Percentiles rank a stretch among this genome's conserved stretches.
phyloP scores from a whole-genome alignment of 2,888 invertebrate genomes.

The Mimumesa dahlbomi region DNA sequence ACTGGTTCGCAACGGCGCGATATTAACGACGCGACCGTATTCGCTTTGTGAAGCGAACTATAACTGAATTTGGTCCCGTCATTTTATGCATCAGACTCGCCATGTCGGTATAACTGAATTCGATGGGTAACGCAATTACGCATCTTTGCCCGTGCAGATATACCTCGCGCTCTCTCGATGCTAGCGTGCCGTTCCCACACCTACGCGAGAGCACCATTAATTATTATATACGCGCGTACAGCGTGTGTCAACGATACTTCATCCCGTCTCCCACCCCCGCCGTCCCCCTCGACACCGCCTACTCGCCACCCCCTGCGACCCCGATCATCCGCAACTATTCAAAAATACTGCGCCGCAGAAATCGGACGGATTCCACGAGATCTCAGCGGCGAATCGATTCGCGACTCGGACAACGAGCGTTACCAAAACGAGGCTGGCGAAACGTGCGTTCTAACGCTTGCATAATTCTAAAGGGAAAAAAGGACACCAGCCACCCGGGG shows the following conservation, averaged over 20 bases:
- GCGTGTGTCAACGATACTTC: slow-evolving; percentile 65
- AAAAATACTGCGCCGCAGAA: too few relatives aligned
- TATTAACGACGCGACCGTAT: slow-evolving; percentile 75
- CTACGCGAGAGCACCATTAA: slow-evolving; percentile 63
- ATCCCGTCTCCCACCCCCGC: neutral
- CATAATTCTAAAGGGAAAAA: too few relatives aligned
- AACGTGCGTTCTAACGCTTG: too few relatives aligned
- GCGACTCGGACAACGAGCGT: too few relatives aligned
- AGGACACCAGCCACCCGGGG: too few relatives aligned
- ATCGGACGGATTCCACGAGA: too few relatives aligned
- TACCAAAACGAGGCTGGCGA: too few relatives aligned
- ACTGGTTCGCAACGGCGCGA: slow-evolving; percentile 67
- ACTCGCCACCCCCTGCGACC: too few relatives aligned
- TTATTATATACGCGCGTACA: slow-evolving; percentile 59
- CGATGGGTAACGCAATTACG: slow-evolving; percentile 80
- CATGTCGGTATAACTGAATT: slow-evolving; percentile 79
- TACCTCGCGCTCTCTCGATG: slow-evolving; percentile 57
- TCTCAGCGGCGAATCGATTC: too few relatives aligned
- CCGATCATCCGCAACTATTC: too few relatives aligned
- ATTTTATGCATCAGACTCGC: slow-evolving; percentile 80
- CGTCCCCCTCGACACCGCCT: neutral
- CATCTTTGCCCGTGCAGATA: slow-evolving; percentile 77
- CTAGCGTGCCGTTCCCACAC: slow-evolving; percentile 52
- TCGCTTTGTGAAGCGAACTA: slow-evolving; percentile 80
- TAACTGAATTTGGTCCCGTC: slow-evolving; percentile 79